Evolutionary conservation across 2,888 invertebrate genomes (phyloP).

Genomic region (Rhagonycha fulva): DNA sequence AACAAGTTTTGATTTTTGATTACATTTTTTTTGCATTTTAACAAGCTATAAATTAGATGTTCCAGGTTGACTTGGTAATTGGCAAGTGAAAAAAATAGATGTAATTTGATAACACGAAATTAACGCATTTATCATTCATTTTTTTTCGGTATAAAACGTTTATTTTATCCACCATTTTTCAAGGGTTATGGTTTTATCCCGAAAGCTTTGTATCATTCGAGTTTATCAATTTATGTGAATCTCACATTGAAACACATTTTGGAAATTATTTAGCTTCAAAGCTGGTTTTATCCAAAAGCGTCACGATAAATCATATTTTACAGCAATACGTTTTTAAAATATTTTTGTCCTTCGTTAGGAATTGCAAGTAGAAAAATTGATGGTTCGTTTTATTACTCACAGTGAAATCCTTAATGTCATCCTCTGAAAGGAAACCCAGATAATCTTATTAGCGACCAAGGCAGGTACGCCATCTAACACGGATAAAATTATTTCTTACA

Average conservation of each 20-base stretch:
- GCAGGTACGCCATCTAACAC: neutral
- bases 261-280: neutral
- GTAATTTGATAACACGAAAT: neutral
- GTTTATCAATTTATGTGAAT: neutral
- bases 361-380: neutral
- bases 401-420: neutral
- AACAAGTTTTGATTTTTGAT: neutral
- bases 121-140: neutral
- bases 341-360: neutral
- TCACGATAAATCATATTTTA: neutral
- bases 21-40: too few species aligned
- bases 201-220: neutral
- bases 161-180: neutral
- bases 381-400: neutral
- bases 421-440: too few species aligned
- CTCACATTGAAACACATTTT: neutral
- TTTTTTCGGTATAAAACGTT: neutral
- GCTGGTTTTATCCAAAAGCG: neutral
- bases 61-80: neutral
- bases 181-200: neutral
- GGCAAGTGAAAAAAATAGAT: neutral
- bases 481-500: neutral
- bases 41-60: neutral
- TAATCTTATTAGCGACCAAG: neutral
- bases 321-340: neutral